Evolutionary conservation across 35 echinoderm and acorn worm genomes (phyloP).

Genomic region (Apostichopus japonicus): DNA sequence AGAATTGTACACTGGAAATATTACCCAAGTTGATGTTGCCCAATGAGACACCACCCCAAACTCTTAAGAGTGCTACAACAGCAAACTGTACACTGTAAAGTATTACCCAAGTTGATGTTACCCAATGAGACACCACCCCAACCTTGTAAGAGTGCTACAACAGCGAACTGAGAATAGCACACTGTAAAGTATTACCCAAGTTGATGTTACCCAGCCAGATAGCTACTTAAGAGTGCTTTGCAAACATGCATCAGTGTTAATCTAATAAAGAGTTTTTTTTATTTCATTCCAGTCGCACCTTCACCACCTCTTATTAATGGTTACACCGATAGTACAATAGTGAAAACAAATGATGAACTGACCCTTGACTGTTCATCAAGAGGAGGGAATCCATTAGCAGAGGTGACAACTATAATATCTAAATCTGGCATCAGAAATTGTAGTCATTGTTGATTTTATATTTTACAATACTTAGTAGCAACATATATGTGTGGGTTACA

Average conservation of each 20-base stretch:
- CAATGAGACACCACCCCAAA: neutral
- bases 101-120: neutral
- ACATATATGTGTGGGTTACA: no score
- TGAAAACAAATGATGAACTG: slow-evolving; percentile 59
- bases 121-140: neutral
- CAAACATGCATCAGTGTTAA: neutral
- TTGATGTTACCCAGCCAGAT: neutral
- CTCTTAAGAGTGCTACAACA: no score
- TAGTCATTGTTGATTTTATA: no score
- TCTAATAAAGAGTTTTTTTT: neutral
- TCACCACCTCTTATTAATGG: slow-evolving; percentile 74
- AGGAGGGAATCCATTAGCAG: slow-evolving; percentile 89
- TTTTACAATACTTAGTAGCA: no score
- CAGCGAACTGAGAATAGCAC: no score
- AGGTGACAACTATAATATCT: slow-evolving; percentile 54
- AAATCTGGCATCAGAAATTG: no score
- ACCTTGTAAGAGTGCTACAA: no score
- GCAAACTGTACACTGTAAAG: no score
- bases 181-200: no score
- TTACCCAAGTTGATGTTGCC: no score
- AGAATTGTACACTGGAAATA: no score
- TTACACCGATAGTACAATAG: slow-evolving; percentile 63
- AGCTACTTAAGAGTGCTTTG: neutral
- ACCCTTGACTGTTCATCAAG: slow-evolving; percentile 66
- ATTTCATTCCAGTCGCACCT: slow-evolving; percentile 71